These are phyloP conservation scores for Drosophila tropicalis DNA, from an alignment of 1,140 invertebrate genomes.

Conservation along the genomic window DNA sequence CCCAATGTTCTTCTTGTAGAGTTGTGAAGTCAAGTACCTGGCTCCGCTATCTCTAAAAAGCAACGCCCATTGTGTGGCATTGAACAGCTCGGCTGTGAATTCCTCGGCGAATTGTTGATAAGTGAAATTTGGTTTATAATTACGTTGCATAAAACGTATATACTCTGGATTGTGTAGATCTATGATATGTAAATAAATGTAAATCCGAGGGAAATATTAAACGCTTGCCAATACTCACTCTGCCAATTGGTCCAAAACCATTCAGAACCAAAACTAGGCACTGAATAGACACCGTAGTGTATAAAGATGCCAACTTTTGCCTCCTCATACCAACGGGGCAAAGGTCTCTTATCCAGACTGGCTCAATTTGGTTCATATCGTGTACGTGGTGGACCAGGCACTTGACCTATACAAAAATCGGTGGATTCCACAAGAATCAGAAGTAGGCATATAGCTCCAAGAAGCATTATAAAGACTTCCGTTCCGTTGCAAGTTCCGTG, in stretches of 20 bases:
- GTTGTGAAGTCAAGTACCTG: conserved; percentile 84
- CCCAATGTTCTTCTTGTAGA: no score
- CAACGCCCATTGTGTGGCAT: conserved; percentile 90
- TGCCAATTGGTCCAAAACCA: conserved; percentile 95
- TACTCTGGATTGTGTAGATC: conserved; percentile 73
- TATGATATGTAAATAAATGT: background rate
- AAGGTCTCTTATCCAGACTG: conserved; percentile 91
- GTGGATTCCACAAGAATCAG: background rate
- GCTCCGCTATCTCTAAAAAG: conserved; percentile 91
- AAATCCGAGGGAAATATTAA: no score
- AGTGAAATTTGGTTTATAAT: conserved; percentile 91
- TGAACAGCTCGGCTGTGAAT: conserved; percentile 93
- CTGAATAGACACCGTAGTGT: conserved; percentile 96
- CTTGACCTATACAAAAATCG: conserved; percentile 17
- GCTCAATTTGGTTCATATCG: conserved; percentile 89
- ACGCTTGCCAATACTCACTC: no score
- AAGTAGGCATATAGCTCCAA: background rate
- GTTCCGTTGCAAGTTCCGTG: conserved; percentile 1
- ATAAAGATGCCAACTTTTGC: conserved; percentile 96
- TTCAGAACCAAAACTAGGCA: conserved; percentile 92
- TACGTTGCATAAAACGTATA: conserved; percentile 88
- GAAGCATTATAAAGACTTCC: background rate
- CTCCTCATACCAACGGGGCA: conserved; percentile 95
- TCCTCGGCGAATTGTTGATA: conserved; percentile 94
- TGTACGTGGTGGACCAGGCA: conserved; percentile 43